Evolutionary conservation across 2,113 vertebrate species (phyloP), one percentile per base, ranked within the genome.

Genomic region (Rousettus leschenaultii): DNA sequence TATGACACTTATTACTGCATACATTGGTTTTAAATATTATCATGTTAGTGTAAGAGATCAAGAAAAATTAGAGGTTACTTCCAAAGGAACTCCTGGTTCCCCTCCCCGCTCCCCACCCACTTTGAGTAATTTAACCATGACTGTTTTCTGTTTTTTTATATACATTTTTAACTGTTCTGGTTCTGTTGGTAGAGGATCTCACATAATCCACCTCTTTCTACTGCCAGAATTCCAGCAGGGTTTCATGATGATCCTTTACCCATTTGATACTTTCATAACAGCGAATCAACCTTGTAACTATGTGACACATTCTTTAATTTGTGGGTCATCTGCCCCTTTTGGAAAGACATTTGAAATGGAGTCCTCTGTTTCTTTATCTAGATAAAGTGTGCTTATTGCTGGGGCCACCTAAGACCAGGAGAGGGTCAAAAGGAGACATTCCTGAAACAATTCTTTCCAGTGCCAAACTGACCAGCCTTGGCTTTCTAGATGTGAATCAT

Each of bases 221-320:
- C 74, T 94, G 97, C 95, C 97, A 98, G 91, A 97, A 97, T 98
- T 98, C 97, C 96, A 93, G 91, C 57, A 94, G 96, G 86, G 59
- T 86, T 98, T 97, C n/a, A 0, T 4, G 94, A 95, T 38, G 75
- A 77, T 78, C 78, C 79, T 79, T 94, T 40, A 51, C 88, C 92
- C 95, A 86, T 91, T 70, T 59, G 82, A 82, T 93, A 30, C 57
- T 86, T 96, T 86, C 95, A 94, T 95, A 97, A 71, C 57, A 94
- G 94, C 1, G 0, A 96, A 75, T 93, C 40, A 66, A 74, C 95
- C 97, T 96, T 77, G 65, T 75, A 97, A 97, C 97, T 95, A 75
- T 38, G 71, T 97, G 97, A 94, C 95, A 38, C 71, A 24, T 97
- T 98, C 98, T 94, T 96, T 97, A 75, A 95, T 92, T 95, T 94